Evolutionary conservation across 2,797 vertebrate genomes (phyloP).

Genomic region (Sphenodon punctatus): DNA sequence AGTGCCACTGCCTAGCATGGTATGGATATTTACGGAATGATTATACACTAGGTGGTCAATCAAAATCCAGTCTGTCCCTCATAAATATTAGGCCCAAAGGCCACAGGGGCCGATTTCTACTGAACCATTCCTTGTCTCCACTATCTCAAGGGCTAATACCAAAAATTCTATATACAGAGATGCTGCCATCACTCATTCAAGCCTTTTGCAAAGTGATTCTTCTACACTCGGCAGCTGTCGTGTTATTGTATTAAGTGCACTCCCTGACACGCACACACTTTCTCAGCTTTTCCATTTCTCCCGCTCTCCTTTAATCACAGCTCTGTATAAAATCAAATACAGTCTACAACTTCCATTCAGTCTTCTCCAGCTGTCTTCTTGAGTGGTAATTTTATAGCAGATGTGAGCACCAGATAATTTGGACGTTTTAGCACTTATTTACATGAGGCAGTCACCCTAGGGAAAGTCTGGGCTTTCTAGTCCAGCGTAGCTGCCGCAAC

Average conservation of each 20-base stretch:
- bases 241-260: slow-evolving; percentile 29
- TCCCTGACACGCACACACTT: slow-evolving; percentile 19
- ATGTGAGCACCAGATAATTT: too few relatives aligned
- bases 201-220: slow-evolving; percentile 32
- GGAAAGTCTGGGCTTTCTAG: too few relatives aligned
- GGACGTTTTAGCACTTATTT: too few relatives aligned
- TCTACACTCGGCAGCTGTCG: neutral
- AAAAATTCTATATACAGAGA: neutral
- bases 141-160: neutral
- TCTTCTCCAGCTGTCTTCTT: slow-evolving; percentile 47
- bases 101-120: slow-evolving; percentile 46
- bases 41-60: slow-evolving; percentile 70
- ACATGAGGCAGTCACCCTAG: too few relatives aligned
- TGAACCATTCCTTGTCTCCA: slow-evolving; percentile 10
- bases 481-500: too few relatives aligned
- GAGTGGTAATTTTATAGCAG: slow-evolving; percentile 57
- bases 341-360: slow-evolving; percentile 48
- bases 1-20: slow-evolving; percentile 48
- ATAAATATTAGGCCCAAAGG: slow-evolving; percentile 47
- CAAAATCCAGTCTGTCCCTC: slow-evolving; percentile 49
- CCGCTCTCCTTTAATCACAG: neutral
- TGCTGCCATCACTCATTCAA: slow-evolving; percentile 22
- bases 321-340: slow-evolving; percentile 45
- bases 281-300: too few relatives aligned
- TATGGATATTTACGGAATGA: slow-evolving; percentile 67